Base-by-base conservation (phyloP, 2,888 invertebrate species). In the Epinotia ramella region DNA sequence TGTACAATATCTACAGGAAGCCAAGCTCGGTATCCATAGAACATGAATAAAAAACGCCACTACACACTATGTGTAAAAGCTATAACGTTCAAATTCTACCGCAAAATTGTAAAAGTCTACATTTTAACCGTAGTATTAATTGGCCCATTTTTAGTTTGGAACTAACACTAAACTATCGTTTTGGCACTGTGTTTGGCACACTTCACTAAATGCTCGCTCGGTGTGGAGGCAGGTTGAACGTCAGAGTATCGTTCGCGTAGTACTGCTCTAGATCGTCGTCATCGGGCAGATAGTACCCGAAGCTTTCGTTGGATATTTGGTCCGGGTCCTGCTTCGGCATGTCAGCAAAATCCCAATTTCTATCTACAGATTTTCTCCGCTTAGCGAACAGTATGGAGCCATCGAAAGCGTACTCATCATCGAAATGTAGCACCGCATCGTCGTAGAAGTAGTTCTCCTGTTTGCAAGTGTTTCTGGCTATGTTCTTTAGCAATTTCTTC, bases 401-500 rank as follows among this genome's bases (percentile, higher is more conserved):
- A 72, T 95, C 94, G 79, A 94, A 93, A 0, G 93, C 91, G 81
- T 94, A 94, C 73, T 94, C 94, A 65, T 94, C 95, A 49, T 95
- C 95, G 78, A 94, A 93, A 73, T 92, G 92, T 59, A 95, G 74
- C 0, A 94, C 93, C 0, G 94, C 92, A 67, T 95, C 95, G 69
- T 95, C 94, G 73, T 95, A 95, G 81, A 95, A 95, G 67, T 95
- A 95, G 67, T 94, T 95, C 56, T 93, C 91, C 0, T 81, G 87
- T 20, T 86, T 84, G 18, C 81, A 83, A 0, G 93, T 93, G 67
- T 95, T 95, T 65, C 95, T 87, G 0, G 92, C 91, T 69, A 95
- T 94, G 76, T 95, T 95, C 62, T 89, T 93, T 88, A 94, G 88
- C 0, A 95, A 78, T 66, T 95, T 95, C 81, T 91, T 91, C 73